Evolutionary conservation across 2,888 invertebrate genomes (phyloP).

Genomic region (Parnassius orleans): DNA sequence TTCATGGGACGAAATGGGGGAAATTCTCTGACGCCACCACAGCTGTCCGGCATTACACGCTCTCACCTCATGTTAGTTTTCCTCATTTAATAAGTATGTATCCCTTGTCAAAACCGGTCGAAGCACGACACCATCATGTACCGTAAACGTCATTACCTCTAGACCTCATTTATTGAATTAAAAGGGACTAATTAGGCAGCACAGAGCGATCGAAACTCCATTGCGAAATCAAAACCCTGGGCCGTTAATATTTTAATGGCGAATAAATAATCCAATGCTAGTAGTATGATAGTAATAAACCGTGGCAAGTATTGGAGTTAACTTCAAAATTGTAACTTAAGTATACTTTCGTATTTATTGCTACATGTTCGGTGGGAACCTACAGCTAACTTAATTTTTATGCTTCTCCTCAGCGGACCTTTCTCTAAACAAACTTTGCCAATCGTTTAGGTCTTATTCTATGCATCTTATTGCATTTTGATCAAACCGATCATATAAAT

Average conservation of each 20-base stretch:
- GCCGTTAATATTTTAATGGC: slow-evolving; percentile 17
- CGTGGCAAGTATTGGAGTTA: slow-evolving; percentile 3
- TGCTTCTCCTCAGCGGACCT: too few species aligned
- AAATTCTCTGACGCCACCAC: too few species aligned
- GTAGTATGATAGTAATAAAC: slow-evolving; percentile 18
- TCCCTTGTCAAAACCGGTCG: too few species aligned
- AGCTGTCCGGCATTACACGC: too few species aligned
- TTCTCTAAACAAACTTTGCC: too few species aligned
- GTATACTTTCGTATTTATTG: slow-evolving; percentile 21
- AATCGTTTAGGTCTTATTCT: too few species aligned
- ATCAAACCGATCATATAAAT: too few species aligned
- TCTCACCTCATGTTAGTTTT: too few species aligned
- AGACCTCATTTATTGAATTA: neutral
- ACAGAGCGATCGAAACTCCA: slow-evolving; percentile 1
- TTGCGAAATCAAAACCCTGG: neutral
- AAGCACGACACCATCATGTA: neutral
- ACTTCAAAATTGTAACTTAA: slow-evolving; percentile 11
- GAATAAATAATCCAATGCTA: slow-evolving; percentile 16
- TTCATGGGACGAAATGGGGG: too few species aligned
- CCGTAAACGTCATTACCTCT: neutral
- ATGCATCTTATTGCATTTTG: too few species aligned
- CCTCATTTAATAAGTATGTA: too few species aligned
- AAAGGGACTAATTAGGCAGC: neutral
- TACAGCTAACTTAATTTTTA: too few species aligned
- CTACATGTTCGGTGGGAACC: neutral